These are phyloP conservation scores for Enoplosus armatus DNA, from an alignment of 2,797 vertebrate genomes.

Conservation along the genomic window DNA sequence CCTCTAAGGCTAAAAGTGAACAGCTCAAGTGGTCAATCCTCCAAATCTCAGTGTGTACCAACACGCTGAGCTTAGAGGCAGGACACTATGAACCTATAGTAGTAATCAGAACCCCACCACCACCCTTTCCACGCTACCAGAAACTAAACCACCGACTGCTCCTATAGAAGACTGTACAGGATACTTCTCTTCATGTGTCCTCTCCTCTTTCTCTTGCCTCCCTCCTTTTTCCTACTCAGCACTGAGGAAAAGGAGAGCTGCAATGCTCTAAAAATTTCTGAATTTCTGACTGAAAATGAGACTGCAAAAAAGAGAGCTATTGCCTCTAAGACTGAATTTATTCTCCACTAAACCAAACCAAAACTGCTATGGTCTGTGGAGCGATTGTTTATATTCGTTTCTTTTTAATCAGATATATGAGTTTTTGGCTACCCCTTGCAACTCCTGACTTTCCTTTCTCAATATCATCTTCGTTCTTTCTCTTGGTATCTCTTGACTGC, in stretches of 20 bases:
- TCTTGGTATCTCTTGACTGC: slow-evolving; percentile 36
- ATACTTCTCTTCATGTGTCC: slow-evolving; percentile 9
- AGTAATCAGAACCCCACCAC: slow-evolving; percentile 54
- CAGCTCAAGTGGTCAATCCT: slow-evolving; percentile 27
- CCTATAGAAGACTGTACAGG: slow-evolving; percentile 38
- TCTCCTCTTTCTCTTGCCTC: slow-evolving; percentile 10
- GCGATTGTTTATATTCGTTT: neutral
- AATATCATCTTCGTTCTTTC: slow-evolving; percentile 24
- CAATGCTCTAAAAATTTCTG: neutral
- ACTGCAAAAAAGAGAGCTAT: neutral
- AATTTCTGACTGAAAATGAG: slow-evolving; percentile 12
- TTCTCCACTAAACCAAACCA: slow-evolving; percentile 4
- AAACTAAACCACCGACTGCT: slow-evolving; percentile 44
- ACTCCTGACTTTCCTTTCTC: slow-evolving; percentile 6
- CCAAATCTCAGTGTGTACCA: slow-evolving; percentile 24
- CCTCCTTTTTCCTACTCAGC: slow-evolving; percentile 1
- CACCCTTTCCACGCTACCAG: slow-evolving; percentile 15
- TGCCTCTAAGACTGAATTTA: neutral
- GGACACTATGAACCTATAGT: neutral
- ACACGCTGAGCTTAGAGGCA: slow-evolving; percentile 23
- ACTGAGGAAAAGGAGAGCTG: neutral
- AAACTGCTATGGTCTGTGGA: neutral
- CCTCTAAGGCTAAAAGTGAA: slow-evolving; percentile 16
- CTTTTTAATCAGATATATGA: neutral
- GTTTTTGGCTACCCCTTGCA: neutral